A percentile compares a stretch with the other conserved stretches of the same genome.
Conservation (phyloP, 1,140 invertebrate genomes). For the Oedothorax gibbosus region DNA sequence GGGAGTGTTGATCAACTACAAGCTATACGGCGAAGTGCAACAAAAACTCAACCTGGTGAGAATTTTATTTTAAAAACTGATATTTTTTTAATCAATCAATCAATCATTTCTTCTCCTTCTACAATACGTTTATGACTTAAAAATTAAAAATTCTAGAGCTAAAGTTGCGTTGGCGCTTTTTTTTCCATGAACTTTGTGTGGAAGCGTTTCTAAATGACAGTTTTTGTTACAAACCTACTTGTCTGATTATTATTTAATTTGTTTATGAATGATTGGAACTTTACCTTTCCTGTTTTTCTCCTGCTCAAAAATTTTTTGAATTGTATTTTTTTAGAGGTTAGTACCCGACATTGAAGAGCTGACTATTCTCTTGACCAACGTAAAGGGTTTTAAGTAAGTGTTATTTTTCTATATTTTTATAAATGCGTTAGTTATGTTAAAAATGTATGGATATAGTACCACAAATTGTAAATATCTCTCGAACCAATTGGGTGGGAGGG, state of each 20-base stretch:
- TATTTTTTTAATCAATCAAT: too few relatives aligned
- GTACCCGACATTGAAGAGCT: constrained; percentile 9
- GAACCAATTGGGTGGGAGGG: too few relatives aligned
- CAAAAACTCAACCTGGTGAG: constrained; percentile 21
- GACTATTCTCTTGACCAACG: constrained; percentile 8
- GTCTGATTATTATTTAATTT: background rate
- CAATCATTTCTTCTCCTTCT: too few relatives aligned
- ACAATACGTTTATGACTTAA: too few relatives aligned
- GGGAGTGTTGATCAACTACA: constrained; percentile 29
- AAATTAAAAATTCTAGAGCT: too few relatives aligned
- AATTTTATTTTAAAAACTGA: background rate
- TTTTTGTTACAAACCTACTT: background rate
- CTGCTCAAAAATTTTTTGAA: background rate
- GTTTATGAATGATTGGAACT: background rate
- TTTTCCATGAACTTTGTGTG: too few relatives aligned
- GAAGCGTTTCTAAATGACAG: background rate
- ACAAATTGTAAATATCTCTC: too few relatives aligned
- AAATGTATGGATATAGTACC: too few relatives aligned
- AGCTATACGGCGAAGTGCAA: constrained; percentile 22
- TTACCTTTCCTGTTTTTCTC: background rate
- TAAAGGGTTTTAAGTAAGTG: constrained; percentile 28
- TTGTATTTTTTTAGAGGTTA: background rate
- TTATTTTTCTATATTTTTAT: background rate
- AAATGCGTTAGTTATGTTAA: too few relatives aligned
- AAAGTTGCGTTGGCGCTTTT: too few relatives aligned